Conservation (phyloP, 1,140 invertebrate genomes). For the Trialeurodes vaporariorum region DNA sequence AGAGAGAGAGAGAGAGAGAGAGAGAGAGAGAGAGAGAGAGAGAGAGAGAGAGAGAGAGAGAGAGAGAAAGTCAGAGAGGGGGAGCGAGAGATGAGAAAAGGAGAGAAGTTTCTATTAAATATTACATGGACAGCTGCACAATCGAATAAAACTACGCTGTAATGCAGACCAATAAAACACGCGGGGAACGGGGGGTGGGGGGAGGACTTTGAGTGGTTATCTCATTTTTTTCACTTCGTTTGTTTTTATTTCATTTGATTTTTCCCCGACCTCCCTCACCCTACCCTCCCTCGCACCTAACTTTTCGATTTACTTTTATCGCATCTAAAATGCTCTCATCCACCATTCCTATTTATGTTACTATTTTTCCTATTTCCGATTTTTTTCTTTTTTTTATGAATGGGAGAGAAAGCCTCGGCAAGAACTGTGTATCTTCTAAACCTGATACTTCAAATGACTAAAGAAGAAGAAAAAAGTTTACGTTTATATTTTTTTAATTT, state of each 20-base stretch:
- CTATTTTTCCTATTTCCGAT: background rate
- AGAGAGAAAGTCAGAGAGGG: too few species aligned
- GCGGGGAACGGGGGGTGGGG: background rate
- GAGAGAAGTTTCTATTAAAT: background rate
- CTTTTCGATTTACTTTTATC: background rate
- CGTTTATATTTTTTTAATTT: background rate
- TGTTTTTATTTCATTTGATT: slow-evolving; percentile 1
- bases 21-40: too few species aligned
- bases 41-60: too few species aligned
- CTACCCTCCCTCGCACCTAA: background rate
- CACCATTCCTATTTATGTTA: background rate
- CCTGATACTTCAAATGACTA: background rate
- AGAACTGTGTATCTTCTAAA: background rate
- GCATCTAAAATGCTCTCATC: background rate
- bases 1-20: too few species aligned
- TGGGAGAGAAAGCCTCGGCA: background rate
- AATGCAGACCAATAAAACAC: background rate
- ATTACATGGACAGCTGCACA: background rate
- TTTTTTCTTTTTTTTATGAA: background rate
- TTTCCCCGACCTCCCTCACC: too few species aligned
- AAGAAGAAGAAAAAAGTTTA: background rate
- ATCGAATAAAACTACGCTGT: background rate
- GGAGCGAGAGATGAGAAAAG: background rate
- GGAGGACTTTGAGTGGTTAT: background rate
- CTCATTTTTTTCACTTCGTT: background rate